Conservation (phyloP, 2,888 invertebrate genomes). For the Heteropelma amictum region DNA sequence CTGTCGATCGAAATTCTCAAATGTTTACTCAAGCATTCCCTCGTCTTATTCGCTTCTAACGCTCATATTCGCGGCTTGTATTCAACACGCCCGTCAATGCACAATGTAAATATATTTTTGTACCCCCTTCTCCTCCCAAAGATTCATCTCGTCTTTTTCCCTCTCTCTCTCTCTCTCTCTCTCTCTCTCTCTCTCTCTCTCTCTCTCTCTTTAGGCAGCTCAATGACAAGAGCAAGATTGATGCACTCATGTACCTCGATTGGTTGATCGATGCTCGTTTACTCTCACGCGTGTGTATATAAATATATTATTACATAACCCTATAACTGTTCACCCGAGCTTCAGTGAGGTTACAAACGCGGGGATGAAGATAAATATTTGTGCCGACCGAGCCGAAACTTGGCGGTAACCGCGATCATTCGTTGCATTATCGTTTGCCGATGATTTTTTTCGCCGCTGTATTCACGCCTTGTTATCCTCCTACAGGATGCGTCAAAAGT, state of each 20-base stretch:
- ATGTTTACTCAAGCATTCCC: slow-evolving; percentile 69
- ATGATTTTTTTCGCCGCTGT: slow-evolving; percentile 24
- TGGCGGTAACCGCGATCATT: slow-evolving; percentile 65
- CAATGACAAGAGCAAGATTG: slow-evolving; percentile 69
- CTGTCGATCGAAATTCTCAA: slow-evolving; percentile 70
- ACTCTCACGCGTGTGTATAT: slow-evolving; percentile 45
- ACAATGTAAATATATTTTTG: slow-evolving; percentile 34
- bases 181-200: slow-evolving; percentile 40
- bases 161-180: slow-evolving; percentile 40
- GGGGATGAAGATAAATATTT: slow-evolving; percentile 74
- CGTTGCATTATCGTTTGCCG: slow-evolving; percentile 28
- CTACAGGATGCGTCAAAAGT: too few species aligned
- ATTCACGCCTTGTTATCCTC: too few species aligned
- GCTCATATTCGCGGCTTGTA: slow-evolving; percentile 60
- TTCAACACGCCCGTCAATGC: slow-evolving; percentile 18
- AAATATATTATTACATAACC: slow-evolving; percentile 57
- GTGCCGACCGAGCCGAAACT: slow-evolving; percentile 71
- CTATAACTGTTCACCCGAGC: slow-evolving; percentile 6
- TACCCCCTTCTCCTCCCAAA: slow-evolving; percentile 52
- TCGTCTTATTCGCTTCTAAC: slow-evolving; percentile 49
- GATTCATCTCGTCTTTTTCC: slow-evolving; percentile 17
- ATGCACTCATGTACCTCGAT: slow-evolving; percentile 70
- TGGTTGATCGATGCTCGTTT: slow-evolving; percentile 68
- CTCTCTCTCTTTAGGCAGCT: slow-evolving; percentile 31
- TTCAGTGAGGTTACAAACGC: slow-evolving; percentile 19